A percentile compares a stretch with the other conserved stretches of the same genome.
These are phyloP conservation scores for Peucedramus taeniatus DNA, from an alignment of 2,113 vertebrate species.

Conservation along the genomic window DNA sequence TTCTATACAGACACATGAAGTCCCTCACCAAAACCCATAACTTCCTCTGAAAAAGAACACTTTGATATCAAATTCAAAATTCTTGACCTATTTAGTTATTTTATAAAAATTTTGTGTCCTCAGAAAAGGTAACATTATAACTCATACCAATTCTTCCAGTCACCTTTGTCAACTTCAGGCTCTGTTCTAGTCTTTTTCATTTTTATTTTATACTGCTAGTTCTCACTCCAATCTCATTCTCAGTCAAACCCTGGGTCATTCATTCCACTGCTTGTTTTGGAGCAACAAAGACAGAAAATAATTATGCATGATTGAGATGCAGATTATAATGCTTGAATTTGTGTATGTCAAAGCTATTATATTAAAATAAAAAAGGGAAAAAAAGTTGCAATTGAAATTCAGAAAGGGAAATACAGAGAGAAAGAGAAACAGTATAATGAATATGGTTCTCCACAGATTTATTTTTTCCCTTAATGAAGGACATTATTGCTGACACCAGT, in stretches of 20 bases:
- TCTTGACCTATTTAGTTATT: not conserved
- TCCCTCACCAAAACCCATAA: not conserved
- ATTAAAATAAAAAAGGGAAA: not conserved
- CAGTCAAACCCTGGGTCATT: not conserved
- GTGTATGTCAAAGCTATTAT: not conserved
- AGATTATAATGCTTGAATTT: not conserved
- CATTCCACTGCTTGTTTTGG: not conserved
- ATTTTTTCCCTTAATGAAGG: not conserved
- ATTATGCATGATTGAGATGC: not conserved
- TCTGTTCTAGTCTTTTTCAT: not conserved
- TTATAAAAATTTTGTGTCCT: not conserved
- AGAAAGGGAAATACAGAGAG: not conserved
- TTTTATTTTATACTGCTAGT: not conserved
- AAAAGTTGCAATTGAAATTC: not conserved
- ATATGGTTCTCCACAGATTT: not conserved
- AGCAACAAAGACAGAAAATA: not conserved
- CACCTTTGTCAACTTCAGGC: not conserved
- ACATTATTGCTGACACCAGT: not conserved
- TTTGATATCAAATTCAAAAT: not conserved
- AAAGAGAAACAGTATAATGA: not conserved
- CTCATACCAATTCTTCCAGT: not conserved
- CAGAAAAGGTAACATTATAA: not conserved
- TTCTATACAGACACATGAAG: not conserved
- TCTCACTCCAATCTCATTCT: not conserved
- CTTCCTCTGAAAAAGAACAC: not conserved